Percentiles rank a stretch among this genome's conserved stretches.
These are phyloP conservation scores for Heteropelma amictum DNA, from an alignment of 2,888 invertebrate species.

Conservation along the genomic window DNA sequence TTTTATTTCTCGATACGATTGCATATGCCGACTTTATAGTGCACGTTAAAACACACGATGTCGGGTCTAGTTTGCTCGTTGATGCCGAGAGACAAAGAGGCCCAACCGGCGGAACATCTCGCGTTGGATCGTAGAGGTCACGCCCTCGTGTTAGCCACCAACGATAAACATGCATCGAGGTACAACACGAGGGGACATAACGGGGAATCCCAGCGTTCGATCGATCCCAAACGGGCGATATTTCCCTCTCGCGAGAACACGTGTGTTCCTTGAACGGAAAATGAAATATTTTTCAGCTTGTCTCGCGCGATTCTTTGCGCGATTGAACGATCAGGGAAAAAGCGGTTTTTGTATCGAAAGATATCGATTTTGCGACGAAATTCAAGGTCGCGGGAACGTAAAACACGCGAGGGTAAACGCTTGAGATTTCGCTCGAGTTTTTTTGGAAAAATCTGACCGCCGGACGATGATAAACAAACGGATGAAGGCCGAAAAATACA, in stretches of 20 bases:
- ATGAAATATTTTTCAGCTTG: neutral
- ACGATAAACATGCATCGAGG: neutral
- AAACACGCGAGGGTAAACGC: no score
- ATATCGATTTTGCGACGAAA: no score
- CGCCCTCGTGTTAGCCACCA: neutral
- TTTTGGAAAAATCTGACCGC: no score
- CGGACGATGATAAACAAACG: no score
- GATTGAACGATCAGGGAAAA: no score
- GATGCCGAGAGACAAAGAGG: neutral
- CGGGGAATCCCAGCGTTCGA: slow-evolving; percentile 18
- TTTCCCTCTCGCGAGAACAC: slow-evolving; percentile 6
- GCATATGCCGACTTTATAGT: neutral
- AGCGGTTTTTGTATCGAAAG: no score
- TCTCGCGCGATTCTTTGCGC: neutral
- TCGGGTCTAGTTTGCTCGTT: neutral
- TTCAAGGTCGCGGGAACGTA: no score
- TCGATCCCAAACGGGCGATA: slow-evolving; percentile 16
- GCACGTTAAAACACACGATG: slow-evolving; percentile 18
- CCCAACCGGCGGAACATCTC: neutral
- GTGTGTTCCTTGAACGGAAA: neutral
- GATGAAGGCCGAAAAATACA: no score
- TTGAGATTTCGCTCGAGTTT: no score
- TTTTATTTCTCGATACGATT: neutral
- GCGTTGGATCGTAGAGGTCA: neutral
- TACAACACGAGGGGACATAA: slow-evolving; percentile 8